Evolutionary conservation across 2,888 invertebrate species (phyloP), one percentile per base, ranked within the genome.

Genomic region (Nomada flava): DNA sequence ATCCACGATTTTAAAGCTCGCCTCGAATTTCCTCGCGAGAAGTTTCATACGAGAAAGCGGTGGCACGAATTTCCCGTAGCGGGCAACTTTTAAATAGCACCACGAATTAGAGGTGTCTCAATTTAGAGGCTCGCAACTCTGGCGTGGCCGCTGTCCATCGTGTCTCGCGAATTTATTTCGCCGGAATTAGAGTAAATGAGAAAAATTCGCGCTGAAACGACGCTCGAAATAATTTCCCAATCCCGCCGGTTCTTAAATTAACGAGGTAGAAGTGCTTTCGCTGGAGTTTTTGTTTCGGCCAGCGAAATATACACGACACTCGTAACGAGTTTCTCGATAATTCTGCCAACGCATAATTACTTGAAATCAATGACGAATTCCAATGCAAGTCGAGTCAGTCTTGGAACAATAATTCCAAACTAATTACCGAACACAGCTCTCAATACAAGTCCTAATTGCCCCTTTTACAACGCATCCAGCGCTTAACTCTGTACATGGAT

Each of bases 71-170:
- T 79, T 78, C 53, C 70, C 59, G 78, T n/a, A 13, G 52, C 60
- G 42, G 71, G 9, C 59, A 79, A 78, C 65, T 67, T 79, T 78
- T 59, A 78, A 79, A 64, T 55, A 18, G 60, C 53, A n/a, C 18
- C 47, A 77, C 78, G 36, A 79, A 79, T 79, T 78, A 72, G 71
- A 60, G 36, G 53, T 10, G 65, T 65, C 60, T 78, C 78, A 79
- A 79, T 78, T 78, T 78, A 65, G 60, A 55, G 53, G 77, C 53
- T 36, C 23, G 59, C 44, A 20, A 50, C 55, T 69, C 7, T 42
- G 15, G 0, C 57, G 29, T 47, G 15, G 18, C 53, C 20, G 42
- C 26, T 52, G 63, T 63, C 50, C 63, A 4, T 13, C 13, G 44
- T 20, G 23, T 60, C 64, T 71, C 20, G 20, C 57, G 69, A 57